Evolutionary conservation across 2,113 vertebrate genomes (phyloP), one percentile per base, ranked within the genome.

Genomic region (Anas platyrhynchos): DNA sequence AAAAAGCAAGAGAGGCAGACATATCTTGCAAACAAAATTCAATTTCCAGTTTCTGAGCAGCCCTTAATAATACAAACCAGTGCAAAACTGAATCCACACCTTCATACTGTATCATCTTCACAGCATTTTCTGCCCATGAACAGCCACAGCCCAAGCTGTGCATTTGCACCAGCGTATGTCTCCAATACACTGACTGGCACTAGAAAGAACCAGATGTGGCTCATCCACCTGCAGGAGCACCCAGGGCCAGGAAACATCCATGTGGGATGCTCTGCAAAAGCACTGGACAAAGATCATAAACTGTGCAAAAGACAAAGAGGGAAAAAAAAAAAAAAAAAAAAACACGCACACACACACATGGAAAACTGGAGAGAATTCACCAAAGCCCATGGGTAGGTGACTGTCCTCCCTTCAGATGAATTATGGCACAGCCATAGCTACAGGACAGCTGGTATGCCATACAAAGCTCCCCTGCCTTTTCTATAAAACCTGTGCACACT

Each of bases 41-140:
- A 27, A 6, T 66, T 43, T 68, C 18, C 44, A 66, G n/a, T 46
- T 80, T 80, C 79, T n/a, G 9, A 91, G 44, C 2, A 34, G 52
- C 38, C 79, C 65, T 62, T 20, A 76, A n/a, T 2, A 25, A 16
- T 2, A 84, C 3, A 86, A 86, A 68, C 6, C 13, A 15, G 1
- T 22, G 31, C 20, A 68, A 78, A 81, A 59, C 9, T 27, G 55
- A 94, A 32, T 21, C 61, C 0, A 0, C 5, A 21, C 3, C 8
- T 36, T 46, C 50, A 31, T 0, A 0, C 16, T 46, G 0, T 11
- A 4, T 9, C 13, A 26, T 31, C 41, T 38, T 72, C 1, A 2
- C 18, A 23, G n/a, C 27, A 8, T 11, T 11, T 84, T 65, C 36
- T 59, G 29, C 52, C 10, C 12, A 2, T 22, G 5, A 41, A 22